Evolutionary conservation across 2,888 invertebrate genomes (phyloP).

Genomic region (Pandemis heparana): DNA sequence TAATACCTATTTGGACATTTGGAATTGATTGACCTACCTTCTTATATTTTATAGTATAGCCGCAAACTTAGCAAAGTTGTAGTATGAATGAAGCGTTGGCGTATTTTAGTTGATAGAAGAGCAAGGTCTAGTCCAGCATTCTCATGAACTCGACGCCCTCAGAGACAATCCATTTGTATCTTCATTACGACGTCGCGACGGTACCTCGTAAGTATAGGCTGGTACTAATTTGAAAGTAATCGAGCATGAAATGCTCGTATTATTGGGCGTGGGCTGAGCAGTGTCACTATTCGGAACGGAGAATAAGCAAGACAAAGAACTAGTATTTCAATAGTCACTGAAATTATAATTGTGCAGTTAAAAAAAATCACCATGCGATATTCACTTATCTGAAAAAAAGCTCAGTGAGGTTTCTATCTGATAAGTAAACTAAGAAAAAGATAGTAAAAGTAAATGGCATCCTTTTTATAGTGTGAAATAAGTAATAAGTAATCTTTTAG

Average conservation of each 20-base stretch:
- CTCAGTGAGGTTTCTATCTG: too few species aligned
- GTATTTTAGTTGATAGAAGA: neutral
- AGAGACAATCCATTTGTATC: constrained; percentile 38
- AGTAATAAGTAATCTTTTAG: too few species aligned
- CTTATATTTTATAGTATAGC: too few species aligned
- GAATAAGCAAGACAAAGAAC: neutral
- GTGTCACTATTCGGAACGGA: constrained; percentile 27
- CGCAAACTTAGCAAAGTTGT: neutral
- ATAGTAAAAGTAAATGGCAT: too few species aligned
- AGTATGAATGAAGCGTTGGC: neutral
- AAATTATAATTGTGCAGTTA: too few species aligned
- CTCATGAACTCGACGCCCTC: constrained; percentile 17
- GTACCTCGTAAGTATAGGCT: constrained; percentile 16
- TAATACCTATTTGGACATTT: too few species aligned
- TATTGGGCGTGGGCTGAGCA: constrained; percentile 41
- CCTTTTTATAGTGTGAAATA: too few species aligned
- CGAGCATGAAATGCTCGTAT: constrained; percentile 40
- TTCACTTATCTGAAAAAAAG: too few species aligned
- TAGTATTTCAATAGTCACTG: neutral
- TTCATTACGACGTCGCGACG: constrained; percentile 35
- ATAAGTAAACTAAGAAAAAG: too few species aligned
- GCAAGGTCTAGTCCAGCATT: constrained; percentile 1
- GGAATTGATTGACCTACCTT: neutral
- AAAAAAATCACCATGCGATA: too few species aligned
- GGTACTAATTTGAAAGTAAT: constrained; percentile 41